A percentile compares a stretch with the other conserved stretches of the same genome.
Evolutionary conservation across 2,797 vertebrate species (phyloP).

Genomic region (Pseudotriccus pelzelni): DNA sequence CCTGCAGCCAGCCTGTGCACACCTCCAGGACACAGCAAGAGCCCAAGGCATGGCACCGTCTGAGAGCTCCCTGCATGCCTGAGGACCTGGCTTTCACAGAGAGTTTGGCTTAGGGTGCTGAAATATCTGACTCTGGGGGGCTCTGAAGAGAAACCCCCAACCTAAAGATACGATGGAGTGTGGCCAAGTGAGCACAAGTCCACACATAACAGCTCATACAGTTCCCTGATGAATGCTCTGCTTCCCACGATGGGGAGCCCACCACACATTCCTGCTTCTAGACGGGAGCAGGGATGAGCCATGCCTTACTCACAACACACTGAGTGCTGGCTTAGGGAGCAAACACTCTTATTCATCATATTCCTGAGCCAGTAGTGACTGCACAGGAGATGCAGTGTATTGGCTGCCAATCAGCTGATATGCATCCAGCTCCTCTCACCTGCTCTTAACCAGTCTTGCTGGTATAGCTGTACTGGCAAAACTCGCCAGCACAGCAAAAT

Average conservation of each 20-base stretch:
- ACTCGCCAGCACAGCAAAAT: conserved; percentile 21
- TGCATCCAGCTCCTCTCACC: not conserved
- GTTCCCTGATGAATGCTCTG: not conserved
- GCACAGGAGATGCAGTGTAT: not conserved
- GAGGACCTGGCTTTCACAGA: not conserved
- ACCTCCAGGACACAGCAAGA: fast-evolving
- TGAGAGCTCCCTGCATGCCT: not conserved
- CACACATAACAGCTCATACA: fast-evolving
- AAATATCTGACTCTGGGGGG: not conserved
- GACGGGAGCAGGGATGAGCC: not conserved
- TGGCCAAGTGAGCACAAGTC: not conserved
- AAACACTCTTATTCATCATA: not conserved
- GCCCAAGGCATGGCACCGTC: fast-evolving
- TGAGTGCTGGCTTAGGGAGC: not conserved
- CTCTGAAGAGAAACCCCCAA: not conserved
- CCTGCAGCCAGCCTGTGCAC: not conserved
- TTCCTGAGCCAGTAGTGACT: not conserved
- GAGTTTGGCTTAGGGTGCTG: not conserved
- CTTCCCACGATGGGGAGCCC: not conserved
- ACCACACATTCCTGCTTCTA: not conserved
- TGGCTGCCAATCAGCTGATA: not conserved
- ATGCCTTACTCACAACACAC: not conserved
- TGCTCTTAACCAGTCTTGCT: not conserved
- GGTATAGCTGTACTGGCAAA: not conserved
- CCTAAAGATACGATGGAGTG: fast-evolving